Percentiles rank a stretch among this genome's conserved stretches.
Evolutionary conservation across 1,140 invertebrate species (phyloP).

Genomic region (Belonocnema kinseyi): DNA sequence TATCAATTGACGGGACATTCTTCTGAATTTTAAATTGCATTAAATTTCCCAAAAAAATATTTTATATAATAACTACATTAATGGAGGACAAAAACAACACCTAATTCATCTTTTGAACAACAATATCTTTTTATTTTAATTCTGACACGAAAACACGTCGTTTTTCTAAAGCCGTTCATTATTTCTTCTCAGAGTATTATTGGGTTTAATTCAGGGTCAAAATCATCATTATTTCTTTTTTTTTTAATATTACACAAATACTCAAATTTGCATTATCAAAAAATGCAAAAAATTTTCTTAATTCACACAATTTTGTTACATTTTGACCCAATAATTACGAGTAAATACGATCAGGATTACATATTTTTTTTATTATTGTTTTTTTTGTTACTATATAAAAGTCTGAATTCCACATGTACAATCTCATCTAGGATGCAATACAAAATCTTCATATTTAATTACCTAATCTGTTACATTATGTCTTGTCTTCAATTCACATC

Average conservation of each 20-base stretch:
- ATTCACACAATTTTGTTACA: not conserved
- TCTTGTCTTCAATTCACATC: not conserved
- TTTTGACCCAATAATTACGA: not conserved
- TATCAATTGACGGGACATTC: not conserved
- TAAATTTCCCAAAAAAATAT: not conserved
- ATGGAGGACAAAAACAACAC: constrained; percentile 8
- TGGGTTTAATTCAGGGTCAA: no score
- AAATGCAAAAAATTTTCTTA: not conserved
- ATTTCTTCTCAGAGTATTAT: constrained; percentile 6
- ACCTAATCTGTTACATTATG: not conserved
- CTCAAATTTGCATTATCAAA: not conserved
- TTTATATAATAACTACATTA: not conserved
- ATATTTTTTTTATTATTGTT: not conserved
- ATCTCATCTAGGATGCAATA: not conserved
- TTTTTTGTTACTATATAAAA: no score
- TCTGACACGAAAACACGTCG: not conserved
- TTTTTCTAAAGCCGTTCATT: not conserved
- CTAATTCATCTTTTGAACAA: constrained; percentile 4
- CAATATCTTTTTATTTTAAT: not conserved
- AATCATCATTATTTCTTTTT: not conserved
- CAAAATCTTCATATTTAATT: constrained; percentile 8
- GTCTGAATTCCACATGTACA: not conserved
- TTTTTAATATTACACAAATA: not conserved
- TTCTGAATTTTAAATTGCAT: not conserved
- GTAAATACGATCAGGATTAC: constrained; percentile 1